Percentiles rank a stretch among this genome's conserved stretches.
These are phyloP conservation scores for Phacellophora camtschatica DNA, from an alignment of 30 jellyfish, hydroid and myxozoan species.

Conservation along the genomic window DNA sequence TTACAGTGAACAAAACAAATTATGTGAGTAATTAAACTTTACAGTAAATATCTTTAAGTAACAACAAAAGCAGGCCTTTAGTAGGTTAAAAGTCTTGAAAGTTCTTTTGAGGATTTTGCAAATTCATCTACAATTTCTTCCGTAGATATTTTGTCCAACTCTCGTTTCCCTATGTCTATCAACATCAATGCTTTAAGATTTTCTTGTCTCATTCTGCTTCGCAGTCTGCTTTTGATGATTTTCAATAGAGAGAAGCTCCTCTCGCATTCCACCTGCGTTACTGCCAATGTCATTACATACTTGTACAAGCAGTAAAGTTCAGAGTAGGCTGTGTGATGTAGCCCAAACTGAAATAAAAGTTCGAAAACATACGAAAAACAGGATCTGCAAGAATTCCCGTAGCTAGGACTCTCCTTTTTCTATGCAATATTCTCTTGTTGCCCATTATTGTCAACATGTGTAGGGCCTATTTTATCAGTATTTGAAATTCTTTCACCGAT, in stretches of 20 bases:
- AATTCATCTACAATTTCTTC: too few relatives aligned
- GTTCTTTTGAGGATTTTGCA: too few relatives aligned
- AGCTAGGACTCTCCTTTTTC: not conserved
- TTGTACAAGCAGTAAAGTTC: conserved; percentile 19
- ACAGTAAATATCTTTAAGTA: too few relatives aligned
- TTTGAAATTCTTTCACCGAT: not conserved
- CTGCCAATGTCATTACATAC: conserved; percentile 36
- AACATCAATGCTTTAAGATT: conserved; percentile 38
- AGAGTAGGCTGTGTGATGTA: conserved; percentile 40
- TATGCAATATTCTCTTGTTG: not conserved
- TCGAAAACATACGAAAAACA: conserved; percentile 15
- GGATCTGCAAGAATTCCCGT: conserved; percentile 20
- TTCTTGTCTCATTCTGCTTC: conserved; percentile 18
- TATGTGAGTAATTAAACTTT: too few relatives aligned
- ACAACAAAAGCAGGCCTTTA: too few relatives aligned
- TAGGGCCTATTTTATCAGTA: not conserved
- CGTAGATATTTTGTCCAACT: too few relatives aligned
- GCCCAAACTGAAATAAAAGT: not conserved
- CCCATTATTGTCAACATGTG: not conserved
- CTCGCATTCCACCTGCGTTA: conserved; percentile 59
- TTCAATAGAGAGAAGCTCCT: conserved; percentile 28
- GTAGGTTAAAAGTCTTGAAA: too few relatives aligned
- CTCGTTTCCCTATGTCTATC: conserved; percentile 8
- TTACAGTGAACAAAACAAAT: too few relatives aligned
- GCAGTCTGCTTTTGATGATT: conserved; percentile 31